Conservation (phyloP, 2,888 invertebrate genomes). For the Perizoma flavofasciatum region DNA sequence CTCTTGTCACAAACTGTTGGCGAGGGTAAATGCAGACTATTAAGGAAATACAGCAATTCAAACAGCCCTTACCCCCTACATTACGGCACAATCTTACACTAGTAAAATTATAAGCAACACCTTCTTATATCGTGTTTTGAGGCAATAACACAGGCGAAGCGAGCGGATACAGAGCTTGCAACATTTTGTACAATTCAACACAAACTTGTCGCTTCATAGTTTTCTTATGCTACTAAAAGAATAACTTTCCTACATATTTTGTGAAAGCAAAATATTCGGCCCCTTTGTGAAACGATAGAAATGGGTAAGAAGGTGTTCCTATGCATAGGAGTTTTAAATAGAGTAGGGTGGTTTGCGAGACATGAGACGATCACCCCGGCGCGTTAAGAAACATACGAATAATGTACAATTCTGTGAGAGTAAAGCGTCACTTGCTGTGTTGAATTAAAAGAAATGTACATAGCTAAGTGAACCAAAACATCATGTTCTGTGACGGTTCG, state of each 20-base stretch:
- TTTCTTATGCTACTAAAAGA: slow-evolving; percentile 21
- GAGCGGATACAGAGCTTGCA: slow-evolving; percentile 52
- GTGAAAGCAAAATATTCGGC: slow-evolving; percentile 21
- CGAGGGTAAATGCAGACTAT: slow-evolving; percentile 82
- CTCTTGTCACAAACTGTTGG: slow-evolving; percentile 82
- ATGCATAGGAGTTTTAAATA: slow-evolving; percentile 24
- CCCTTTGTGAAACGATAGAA: slow-evolving; percentile 21
- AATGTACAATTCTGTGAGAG: slow-evolving; percentile 79
- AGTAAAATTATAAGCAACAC: slow-evolving; percentile 82
- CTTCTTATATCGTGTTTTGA: slow-evolving; percentile 73
- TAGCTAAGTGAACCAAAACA: slow-evolving; percentile 46
- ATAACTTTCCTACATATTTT: slow-evolving; percentile 28
- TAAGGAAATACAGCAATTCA: slow-evolving; percentile 84
- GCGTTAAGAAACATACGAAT: slow-evolving; percentile 66
- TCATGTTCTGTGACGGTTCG: slow-evolving; percentile 19
- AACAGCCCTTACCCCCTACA: slow-evolving; percentile 79
- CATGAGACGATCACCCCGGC: slow-evolving; percentile 47
- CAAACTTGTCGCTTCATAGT: slow-evolving; percentile 21
- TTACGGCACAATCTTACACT: slow-evolving; percentile 80
- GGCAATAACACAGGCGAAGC: slow-evolving; percentile 69
- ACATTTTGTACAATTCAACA: slow-evolving; percentile 48
- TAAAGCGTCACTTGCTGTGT: slow-evolving; percentile 64
- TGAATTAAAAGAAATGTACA: slow-evolving; percentile 58
- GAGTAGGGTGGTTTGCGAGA: slow-evolving; percentile 29
- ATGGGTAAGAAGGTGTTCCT: slow-evolving; percentile 17